A percentile compares a stretch with the other conserved stretches of the same genome.
Evolutionary conservation across 2,113 vertebrate genomes (phyloP).

Genomic region (Tapirus terrestris): DNA sequence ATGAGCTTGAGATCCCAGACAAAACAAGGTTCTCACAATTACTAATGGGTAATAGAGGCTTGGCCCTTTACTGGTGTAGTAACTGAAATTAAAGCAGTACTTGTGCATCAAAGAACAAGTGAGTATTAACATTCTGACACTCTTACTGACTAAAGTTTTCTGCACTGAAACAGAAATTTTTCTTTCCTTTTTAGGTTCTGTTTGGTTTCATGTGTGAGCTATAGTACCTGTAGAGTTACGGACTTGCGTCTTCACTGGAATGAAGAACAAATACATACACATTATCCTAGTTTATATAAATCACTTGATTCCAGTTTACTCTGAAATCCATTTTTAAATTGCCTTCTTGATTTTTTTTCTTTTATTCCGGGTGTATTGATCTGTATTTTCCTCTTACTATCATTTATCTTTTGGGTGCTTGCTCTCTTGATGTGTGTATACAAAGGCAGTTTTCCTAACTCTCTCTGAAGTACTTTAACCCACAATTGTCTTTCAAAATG

Average conservation of each 20-base stretch:
- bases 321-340: constrained; percentile 61
- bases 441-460: neutral
- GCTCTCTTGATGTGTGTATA: neutral
- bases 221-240: neutral
- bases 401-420: constrained; percentile 56
- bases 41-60: neutral
- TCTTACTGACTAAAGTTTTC: neutral
- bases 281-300: constrained; percentile 55
- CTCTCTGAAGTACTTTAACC: neutral
- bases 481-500: constrained; percentile 45
- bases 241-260: neutral
- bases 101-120: neutral
- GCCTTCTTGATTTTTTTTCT: constrained; percentile 40
- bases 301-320: constrained; percentile 57
- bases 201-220: neutral
- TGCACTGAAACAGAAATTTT: neutral
- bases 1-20: neutral
- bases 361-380: constrained; percentile 57
- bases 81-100: neutral
- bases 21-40: neutral
- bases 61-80: neutral
- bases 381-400: constrained; percentile 48
- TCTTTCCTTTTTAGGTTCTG: neutral
- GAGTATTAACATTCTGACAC: neutral
- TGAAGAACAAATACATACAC: constrained; percentile 42